Evolutionary conservation across 2,797 vertebrate species (phyloP).

Genomic region (Euphonia xanthogaster): DNA sequence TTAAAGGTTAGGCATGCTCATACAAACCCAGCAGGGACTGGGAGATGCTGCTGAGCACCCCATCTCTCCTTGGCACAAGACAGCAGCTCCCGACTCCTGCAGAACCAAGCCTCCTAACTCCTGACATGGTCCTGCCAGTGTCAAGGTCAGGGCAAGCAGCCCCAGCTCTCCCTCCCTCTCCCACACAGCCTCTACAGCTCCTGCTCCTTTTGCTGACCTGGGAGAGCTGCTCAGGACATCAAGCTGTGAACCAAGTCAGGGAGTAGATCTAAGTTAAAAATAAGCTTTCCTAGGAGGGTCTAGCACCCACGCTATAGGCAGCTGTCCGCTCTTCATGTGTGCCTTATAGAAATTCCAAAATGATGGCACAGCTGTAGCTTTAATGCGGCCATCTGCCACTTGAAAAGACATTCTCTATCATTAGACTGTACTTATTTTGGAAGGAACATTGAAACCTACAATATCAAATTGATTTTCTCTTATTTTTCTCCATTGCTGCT

Average conservation of each 20-base stretch:
- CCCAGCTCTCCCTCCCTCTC: neutral
- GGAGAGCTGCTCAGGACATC: neutral
- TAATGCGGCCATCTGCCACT: constrained; percentile 52
- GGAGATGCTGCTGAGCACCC: neutral
- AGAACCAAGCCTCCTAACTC: neutral
- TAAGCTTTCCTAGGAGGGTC: neutral
- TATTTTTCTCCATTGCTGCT: neutral
- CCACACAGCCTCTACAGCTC: neutral
- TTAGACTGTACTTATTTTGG: constrained; percentile 43
- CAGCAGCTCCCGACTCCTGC: neutral
- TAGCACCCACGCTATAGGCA: neutral
- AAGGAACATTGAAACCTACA: constrained; percentile 36
- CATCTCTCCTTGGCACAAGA: neutral
- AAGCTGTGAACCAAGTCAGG: accelerated
- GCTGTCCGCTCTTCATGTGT: neutral
- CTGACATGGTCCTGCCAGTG: no score
- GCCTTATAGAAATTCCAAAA: neutral
- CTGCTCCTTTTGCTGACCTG: neutral
- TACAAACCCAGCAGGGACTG: neutral
- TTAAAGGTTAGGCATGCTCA: neutral
- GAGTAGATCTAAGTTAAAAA: neutral
- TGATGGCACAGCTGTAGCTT: constrained; percentile 46
- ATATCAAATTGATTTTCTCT: constrained; percentile 49
- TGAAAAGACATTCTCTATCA: constrained; percentile 40
- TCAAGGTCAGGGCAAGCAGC: no score